Conservation (phyloP, 2,797 vertebrate genomes). For the Artibeus jamaicensis region DNA sequence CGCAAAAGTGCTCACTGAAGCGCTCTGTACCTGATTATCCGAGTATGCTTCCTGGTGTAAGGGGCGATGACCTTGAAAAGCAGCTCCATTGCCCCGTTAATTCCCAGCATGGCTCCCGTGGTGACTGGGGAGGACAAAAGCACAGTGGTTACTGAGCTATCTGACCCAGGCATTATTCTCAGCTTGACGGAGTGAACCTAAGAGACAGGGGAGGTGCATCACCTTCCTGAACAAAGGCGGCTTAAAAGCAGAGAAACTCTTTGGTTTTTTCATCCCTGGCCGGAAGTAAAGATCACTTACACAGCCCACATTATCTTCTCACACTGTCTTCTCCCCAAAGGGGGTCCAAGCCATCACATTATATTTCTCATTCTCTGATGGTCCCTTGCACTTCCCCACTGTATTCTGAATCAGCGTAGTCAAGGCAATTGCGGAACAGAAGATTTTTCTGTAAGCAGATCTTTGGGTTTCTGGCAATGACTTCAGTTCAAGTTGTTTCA, state of each 20-base stretch:
- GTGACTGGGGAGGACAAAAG: slow-evolving; percentile 84
- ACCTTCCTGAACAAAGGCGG: background rate
- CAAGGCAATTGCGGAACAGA: background rate
- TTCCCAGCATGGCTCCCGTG: slow-evolving; percentile 87
- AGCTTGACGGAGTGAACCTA: background rate
- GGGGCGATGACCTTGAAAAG: slow-evolving; percentile 89
- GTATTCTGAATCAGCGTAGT: background rate
- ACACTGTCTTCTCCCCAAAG: background rate
- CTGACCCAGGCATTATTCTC: background rate
- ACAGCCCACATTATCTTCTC: background rate
- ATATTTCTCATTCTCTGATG: background rate
- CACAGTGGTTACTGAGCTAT: background rate
- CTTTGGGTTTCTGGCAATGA: background rate
- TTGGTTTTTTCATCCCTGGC: background rate
- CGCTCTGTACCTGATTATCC: slow-evolving; percentile 87
- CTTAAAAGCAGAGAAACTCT: background rate
- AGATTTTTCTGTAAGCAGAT: background rate
- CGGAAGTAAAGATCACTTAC: background rate
- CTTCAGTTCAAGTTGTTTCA: background rate
- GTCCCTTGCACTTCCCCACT: background rate
- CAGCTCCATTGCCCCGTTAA: slow-evolving; percentile 90
- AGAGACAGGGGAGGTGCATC: too few relatives aligned
- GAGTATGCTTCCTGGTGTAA: slow-evolving; percentile 84
- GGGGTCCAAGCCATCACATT: background rate
- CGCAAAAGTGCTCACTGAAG: background rate